These are phyloP conservation scores for Thecocarcelia acutangulata DNA, from an alignment of 2,888 invertebrate genomes.

Conservation along the genomic window DNA sequence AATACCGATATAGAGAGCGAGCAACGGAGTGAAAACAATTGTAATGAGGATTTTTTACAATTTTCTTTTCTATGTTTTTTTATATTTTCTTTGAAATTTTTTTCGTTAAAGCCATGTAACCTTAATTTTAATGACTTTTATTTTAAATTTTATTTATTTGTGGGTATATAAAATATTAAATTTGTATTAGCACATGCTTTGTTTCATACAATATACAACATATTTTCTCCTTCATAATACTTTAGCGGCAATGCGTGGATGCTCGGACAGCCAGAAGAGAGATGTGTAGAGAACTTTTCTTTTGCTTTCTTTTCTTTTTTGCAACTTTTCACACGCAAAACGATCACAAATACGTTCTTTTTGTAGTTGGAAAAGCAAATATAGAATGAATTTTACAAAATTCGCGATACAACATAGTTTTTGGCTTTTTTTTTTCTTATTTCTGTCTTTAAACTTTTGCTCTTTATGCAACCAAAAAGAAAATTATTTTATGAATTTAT, in stretches of 20 bases:
- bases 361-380: conserved; percentile 77
- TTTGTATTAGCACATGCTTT: background rate
- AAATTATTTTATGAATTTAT: conserved; percentile 2
- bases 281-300: conserved; percentile 6
- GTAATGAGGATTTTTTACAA: conserved; percentile 2
- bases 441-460: background rate
- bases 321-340: conserved; percentile 33
- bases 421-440: conserved; percentile 23
- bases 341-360: conserved; percentile 76
- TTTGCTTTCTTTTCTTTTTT: background rate
- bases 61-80: conserved; percentile 35
- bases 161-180: background rate
- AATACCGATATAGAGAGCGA: background rate
- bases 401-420: conserved; percentile 63
- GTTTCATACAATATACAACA: conserved; percentile 8
- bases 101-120: conserved; percentile 11
- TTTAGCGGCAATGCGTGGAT: conserved; percentile 49
- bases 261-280: conserved; percentile 9
- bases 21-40: background rate
- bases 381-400: conserved; percentile 76
- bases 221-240: conserved; percentile 45
- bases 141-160: background rate
- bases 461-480: conserved; percentile 15
- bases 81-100: conserved; percentile 14
- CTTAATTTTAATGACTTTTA: conserved; percentile 15